Conservation (phyloP, 1,140 invertebrate genomes). For the Branchinecta lynchi region DNA sequence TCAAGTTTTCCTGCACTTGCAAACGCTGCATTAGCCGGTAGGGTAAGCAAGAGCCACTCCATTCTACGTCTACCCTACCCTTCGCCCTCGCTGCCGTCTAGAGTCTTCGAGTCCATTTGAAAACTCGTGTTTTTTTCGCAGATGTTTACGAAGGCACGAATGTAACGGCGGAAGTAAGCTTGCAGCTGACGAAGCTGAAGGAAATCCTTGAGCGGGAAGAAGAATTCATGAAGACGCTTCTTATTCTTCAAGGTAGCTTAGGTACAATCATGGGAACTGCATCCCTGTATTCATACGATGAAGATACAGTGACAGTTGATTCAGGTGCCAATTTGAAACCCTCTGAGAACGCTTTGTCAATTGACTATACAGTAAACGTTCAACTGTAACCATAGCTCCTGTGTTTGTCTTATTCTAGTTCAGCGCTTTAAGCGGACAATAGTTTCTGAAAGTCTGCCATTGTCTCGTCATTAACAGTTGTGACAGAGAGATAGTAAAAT, state of each 20-base stretch:
- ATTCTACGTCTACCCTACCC: conserved; percentile 16
- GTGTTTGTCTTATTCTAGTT: no score
- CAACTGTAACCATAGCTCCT: not conserved
- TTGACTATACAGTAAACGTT: conserved; percentile 2
- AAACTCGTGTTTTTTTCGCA: conserved; percentile 29
- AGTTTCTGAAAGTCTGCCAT: no score
- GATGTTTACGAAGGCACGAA: conserved; percentile 45
- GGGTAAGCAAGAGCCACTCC: conserved; percentile 37
- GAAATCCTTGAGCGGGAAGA: conserved; percentile 48
- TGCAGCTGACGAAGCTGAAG: conserved; percentile 42
- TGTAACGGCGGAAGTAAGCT: conserved; percentile 35
- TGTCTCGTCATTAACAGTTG: no score
- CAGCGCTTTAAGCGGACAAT: no score
- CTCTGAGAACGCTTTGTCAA: not conserved
- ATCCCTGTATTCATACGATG: not conserved
- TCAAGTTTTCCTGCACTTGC: no score
- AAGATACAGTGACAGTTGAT: not conserved
- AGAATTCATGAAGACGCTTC: conserved; percentile 32
- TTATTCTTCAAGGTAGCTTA: conserved; percentile 33
- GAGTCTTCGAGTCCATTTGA: conserved; percentile 14
- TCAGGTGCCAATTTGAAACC: not conserved
- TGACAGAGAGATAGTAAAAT: no score
- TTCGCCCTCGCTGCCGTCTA: not conserved
- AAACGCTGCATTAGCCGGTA: no score
- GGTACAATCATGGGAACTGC: conserved; percentile 28